Evolutionary conservation across 2,113 vertebrate genomes (phyloP).

Genomic region (Myotis davidii): DNA sequence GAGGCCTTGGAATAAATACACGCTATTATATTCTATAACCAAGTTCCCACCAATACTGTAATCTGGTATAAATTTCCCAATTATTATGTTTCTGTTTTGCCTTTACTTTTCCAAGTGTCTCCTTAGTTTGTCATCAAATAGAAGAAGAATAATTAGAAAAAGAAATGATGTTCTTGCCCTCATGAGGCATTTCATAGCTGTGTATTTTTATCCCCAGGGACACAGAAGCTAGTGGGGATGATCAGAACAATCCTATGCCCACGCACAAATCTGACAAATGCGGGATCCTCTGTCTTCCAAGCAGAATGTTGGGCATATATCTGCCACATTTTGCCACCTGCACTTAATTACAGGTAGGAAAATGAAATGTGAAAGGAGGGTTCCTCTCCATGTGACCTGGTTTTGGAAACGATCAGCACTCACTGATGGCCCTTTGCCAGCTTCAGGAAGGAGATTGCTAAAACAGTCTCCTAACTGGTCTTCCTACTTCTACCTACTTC

Average conservation of each 20-base stretch:
- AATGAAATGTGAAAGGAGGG: background rate
- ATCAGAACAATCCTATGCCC: background rate
- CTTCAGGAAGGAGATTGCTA: background rate
- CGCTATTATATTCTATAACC: background rate
- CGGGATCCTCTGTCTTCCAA: background rate
- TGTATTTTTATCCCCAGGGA: background rate
- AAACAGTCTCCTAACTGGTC: background rate
- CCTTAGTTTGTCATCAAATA: background rate
- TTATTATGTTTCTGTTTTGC: background rate
- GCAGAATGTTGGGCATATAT: background rate
- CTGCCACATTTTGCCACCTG: background rate
- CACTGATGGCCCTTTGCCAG: background rate
- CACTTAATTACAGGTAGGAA: background rate
- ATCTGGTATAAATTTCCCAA: background rate
- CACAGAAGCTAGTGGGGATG: fast-evolving
- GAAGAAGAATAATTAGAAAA: background rate
- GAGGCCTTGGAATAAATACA: background rate
- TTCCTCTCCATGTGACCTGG: background rate
- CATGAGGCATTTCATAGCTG: background rate
- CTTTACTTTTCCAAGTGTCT: background rate
- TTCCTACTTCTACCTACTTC: background rate
- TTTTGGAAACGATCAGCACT: background rate
- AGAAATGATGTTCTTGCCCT: background rate
- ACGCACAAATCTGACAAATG: background rate
- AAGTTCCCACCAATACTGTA: background rate